phyloP scores from a whole-genome alignment of 1,140 invertebrate genomes.

The Stegodyphus dumicola region DNA sequence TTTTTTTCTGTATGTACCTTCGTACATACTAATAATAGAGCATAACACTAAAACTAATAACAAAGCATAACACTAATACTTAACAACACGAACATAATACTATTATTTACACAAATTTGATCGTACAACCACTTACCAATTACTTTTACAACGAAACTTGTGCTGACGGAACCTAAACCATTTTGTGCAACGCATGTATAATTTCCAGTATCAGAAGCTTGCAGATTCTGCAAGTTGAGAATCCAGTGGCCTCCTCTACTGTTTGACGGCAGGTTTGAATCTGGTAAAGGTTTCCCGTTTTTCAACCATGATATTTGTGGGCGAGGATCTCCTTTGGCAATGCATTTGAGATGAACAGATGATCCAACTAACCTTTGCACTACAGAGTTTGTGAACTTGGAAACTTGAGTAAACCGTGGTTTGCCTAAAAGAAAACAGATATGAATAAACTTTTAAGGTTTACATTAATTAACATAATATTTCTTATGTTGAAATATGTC shows the following conservation, averaged over 20 bases:
- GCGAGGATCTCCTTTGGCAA: constrained; percentile 39
- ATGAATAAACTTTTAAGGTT: too few relatives aligned
- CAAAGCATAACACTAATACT: too few relatives aligned
- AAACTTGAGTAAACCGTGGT: constrained; percentile 40
- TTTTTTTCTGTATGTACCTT: too few relatives aligned
- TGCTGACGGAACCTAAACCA: constrained; percentile 79
- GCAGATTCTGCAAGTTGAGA: constrained; percentile 63
- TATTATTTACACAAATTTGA: too few relatives aligned
- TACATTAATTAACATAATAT: too few relatives aligned
- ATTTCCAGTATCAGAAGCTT: constrained; percentile 78
- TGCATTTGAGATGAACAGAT: constrained; percentile 43
- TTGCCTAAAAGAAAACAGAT: constrained; percentile 27
- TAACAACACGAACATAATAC: too few relatives aligned
- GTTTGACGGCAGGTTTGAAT: constrained; percentile 25
- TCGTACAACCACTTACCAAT: constrained; percentile 74
- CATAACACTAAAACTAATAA: too few relatives aligned
- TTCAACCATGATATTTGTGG: constrained; percentile 59
- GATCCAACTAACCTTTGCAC: constrained; percentile 35
- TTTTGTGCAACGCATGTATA: constrained; percentile 90
- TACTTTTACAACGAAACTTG: constrained; percentile 79
- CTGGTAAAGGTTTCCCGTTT: constrained; percentile 54
- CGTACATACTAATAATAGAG: too few relatives aligned
- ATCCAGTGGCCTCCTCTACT: constrained; percentile 29
- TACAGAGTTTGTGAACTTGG: constrained; percentile 31
- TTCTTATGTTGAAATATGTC: too few relatives aligned